Conservation (phyloP, 1,140 invertebrate species). For the Drosophila kohkoa region DNA sequence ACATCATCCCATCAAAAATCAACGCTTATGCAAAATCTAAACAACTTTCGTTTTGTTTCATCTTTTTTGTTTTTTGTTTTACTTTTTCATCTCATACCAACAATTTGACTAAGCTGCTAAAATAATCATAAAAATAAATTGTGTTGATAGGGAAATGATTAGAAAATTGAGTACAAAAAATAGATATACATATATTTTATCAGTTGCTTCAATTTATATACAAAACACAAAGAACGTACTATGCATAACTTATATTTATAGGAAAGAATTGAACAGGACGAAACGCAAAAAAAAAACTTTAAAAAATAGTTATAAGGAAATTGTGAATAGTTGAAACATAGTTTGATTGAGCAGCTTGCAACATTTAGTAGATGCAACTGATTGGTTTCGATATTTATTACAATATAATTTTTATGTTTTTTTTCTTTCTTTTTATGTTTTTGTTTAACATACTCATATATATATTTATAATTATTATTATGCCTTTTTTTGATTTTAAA, state of each 20-base stretch:
- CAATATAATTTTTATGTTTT: conserved; percentile 5
- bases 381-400: conserved; percentile 24
- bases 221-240: conserved; percentile 4
- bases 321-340: conserved; percentile 46
- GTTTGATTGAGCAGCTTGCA: conserved; percentile 41
- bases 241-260: conserved; percentile 45
- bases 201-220: conserved; percentile 28
- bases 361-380: conserved; percentile 12
- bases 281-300: conserved; percentile 23
- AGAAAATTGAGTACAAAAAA: background rate
- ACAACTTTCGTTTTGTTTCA: conserved; percentile 16
- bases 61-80: background rate
- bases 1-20: conserved; percentile 32
- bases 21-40: conserved; percentile 46
- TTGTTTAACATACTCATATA: conserved; percentile 24
- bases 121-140: conserved; percentile 15
- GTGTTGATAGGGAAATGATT: conserved; percentile 1
- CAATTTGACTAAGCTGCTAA: conserved; percentile 75
- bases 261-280: conserved; percentile 25
- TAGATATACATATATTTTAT: background rate
- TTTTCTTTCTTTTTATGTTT: background rate
- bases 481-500: conserved; percentile 13
- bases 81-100: conserved; percentile 32
- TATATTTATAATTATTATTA: conserved; percentile 4
- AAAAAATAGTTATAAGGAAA: conserved; percentile 20